A percentile compares a stretch with the other conserved stretches of the same genome.
These are phyloP conservation scores for Sphaeridia pumilis DNA, from an alignment of 2,888 invertebrate species.

Conservation along the genomic window DNA sequence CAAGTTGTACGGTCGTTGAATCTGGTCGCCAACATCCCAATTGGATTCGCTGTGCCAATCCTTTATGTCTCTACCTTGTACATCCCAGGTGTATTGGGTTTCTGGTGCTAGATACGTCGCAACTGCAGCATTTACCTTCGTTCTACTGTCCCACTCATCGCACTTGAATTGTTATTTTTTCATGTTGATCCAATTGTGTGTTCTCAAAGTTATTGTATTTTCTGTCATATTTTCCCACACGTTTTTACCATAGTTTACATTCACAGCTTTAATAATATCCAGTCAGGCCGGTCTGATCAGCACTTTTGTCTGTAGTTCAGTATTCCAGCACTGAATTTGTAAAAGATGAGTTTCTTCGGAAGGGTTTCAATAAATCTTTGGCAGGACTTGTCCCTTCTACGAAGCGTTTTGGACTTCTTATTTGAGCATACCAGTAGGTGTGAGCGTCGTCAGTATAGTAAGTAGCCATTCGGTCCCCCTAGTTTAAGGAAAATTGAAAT, in stretches of 20 bases:
- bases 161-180: background rate
- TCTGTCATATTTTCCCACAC: too few relatives aligned
- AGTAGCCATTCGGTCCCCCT: constrained; percentile 21
- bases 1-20: too few relatives aligned
- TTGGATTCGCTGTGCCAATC: constrained; percentile 32
- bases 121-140: constrained; percentile 28
- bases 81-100: constrained; percentile 33
- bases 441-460: constrained; percentile 23
- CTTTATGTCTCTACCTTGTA: constrained; percentile 29
- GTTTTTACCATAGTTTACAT: too few relatives aligned
- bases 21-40: too few relatives aligned
- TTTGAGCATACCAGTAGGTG: constrained; percentile 29
- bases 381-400: constrained; percentile 20
- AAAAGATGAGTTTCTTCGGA: constrained; percentile 24
- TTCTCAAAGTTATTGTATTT: too few relatives aligned
- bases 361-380: constrained; percentile 21
- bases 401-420: constrained; percentile 18
- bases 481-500: too few relatives aligned
- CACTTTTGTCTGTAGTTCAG: constrained; percentile 23
- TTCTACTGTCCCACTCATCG: constrained; percentile 29
- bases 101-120: constrained; percentile 13
- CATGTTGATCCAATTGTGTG: too few relatives aligned
- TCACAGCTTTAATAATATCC: too few relatives aligned
- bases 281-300: too few relatives aligned
- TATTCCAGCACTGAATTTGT: constrained; percentile 23